Conservation (phyloP, 2,888 invertebrate genomes). For the Luperina nickerlii region DNA sequence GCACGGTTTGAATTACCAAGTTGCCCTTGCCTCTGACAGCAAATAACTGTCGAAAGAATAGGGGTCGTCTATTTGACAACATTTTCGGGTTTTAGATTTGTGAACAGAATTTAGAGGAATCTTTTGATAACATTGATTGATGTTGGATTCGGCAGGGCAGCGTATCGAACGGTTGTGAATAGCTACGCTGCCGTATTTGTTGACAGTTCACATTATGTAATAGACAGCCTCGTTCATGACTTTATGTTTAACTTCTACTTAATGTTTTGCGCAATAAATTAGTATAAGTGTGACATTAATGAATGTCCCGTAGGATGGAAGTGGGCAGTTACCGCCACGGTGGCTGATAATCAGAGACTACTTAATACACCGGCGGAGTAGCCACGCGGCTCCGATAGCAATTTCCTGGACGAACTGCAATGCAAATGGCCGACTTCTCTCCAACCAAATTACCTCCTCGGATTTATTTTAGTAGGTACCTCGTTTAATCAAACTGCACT, state of each 20-base stretch:
- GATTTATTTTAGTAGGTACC: constrained; percentile 73
- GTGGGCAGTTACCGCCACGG: constrained; percentile 60
- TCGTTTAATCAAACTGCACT: constrained; percentile 62
- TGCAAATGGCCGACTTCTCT: constrained; percentile 77
- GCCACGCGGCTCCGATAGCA: constrained; percentile 58
- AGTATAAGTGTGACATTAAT: constrained; percentile 60
- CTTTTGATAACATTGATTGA: not conserved
- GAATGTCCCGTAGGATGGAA: constrained; percentile 59
- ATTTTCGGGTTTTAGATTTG: not conserved
- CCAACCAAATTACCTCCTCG: constrained; percentile 72
- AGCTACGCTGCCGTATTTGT: constrained; percentile 28
- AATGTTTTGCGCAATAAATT: constrained; percentile 62
- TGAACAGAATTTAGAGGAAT: not conserved
- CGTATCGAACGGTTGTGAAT: not conserved
- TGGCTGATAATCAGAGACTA: constrained; percentile 70
- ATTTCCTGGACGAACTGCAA: constrained; percentile 78
- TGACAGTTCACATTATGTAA: constrained; percentile 60
- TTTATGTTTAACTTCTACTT: constrained; percentile 37
- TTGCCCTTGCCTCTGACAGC: not conserved
- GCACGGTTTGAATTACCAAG: not conserved
- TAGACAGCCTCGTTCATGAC: constrained; percentile 36
- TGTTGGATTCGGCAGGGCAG: not conserved
- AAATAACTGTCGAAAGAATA: not conserved
- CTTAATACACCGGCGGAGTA: constrained; percentile 68
- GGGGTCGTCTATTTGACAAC: not conserved